phyloP scores from a whole-genome alignment of 2,113 vertebrate species.

The Etheostoma spectabile region DNA sequence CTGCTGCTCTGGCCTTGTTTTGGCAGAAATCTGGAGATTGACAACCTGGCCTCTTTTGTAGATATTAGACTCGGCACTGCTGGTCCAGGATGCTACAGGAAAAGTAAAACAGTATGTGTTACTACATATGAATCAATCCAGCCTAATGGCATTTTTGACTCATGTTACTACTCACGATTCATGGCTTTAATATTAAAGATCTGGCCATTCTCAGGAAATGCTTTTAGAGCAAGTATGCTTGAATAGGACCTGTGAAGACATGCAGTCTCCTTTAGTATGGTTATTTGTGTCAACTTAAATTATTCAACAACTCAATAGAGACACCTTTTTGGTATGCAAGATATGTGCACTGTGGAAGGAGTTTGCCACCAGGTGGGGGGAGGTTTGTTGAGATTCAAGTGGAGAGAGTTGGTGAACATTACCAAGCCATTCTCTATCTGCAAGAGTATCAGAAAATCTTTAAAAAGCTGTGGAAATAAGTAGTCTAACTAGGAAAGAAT shows the following conservation, averaged over 20 bases:
- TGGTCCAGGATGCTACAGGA: conserved; percentile 70
- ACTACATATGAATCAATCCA: accelerated
- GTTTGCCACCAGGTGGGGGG: conserved; percentile 17
- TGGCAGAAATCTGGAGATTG: conserved; percentile 69
- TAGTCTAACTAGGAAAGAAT: neutral
- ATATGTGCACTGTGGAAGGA: conserved; percentile 46
- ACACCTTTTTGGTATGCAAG: conserved; percentile 64
- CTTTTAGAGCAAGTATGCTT: neutral
- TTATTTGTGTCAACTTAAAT: neutral
- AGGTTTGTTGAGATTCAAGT: conserved; percentile 31
- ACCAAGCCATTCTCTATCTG: conserved; percentile 59
- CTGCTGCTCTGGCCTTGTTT: conserved; percentile 41
- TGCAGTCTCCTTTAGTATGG: neutral
- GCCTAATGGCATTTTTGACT: accelerated
- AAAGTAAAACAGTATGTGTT: neutral
- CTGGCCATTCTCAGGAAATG: neutral
- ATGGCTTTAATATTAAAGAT: conserved; percentile 63
- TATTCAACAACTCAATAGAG: accelerated
- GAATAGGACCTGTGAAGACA: conserved; percentile 37
- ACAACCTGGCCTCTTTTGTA: conserved; percentile 68
- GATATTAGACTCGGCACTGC: conserved; percentile 39
- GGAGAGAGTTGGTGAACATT: conserved; percentile 62
- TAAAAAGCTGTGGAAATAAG: neutral
- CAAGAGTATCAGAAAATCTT: neutral
- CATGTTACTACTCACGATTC: conserved; percentile 64